phyloP scores from a whole-genome alignment of 2,888 invertebrate species.

The Brenthis daphne region DNA sequence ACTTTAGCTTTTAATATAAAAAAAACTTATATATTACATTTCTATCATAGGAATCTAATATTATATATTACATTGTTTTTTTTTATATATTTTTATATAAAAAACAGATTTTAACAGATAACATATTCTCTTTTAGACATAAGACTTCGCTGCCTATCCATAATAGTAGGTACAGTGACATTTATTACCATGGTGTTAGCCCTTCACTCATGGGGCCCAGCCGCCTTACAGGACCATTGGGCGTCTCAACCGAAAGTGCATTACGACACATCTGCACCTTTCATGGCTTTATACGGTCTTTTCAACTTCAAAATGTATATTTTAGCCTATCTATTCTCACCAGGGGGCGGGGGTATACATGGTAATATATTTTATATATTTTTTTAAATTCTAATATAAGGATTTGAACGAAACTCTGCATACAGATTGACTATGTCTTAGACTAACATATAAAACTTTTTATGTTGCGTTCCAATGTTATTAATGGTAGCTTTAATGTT shows the following conservation, averaged over 20 bases:
- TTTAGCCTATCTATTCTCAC: conserved; percentile 97
- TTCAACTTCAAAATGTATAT: conserved; percentile 96
- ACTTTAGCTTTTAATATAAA: too few relatives aligned
- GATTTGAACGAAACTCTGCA: too few relatives aligned
- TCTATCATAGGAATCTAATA: too few relatives aligned
- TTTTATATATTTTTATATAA: too few relatives aligned
- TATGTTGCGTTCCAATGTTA: too few relatives aligned
- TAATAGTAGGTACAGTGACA: conserved; percentile 91
- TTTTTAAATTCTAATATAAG: not conserved
- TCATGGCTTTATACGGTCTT: conserved; percentile 96
- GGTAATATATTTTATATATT: conserved; percentile 80
- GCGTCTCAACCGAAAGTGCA: conserved; percentile 93
- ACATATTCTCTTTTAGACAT: conserved; percentile 85
- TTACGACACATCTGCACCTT: conserved; percentile 95
- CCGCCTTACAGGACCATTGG: conserved; percentile 96
- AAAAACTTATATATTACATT: too few relatives aligned
- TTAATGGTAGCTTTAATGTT: too few relatives aligned
- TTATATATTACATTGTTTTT: too few relatives aligned
- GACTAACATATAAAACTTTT: too few relatives aligned
- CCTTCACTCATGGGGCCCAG: conserved; percentile 92
- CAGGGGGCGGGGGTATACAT: conserved; percentile 89
- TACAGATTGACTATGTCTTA: too few relatives aligned
- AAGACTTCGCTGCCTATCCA: conserved; percentile 93
- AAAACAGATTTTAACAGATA: too few relatives aligned
- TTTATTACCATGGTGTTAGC: conserved; percentile 89